Evolutionary conservation across 2,113 vertebrate genomes (phyloP).

Genomic region (Anarhynchus alexandrinus): DNA sequence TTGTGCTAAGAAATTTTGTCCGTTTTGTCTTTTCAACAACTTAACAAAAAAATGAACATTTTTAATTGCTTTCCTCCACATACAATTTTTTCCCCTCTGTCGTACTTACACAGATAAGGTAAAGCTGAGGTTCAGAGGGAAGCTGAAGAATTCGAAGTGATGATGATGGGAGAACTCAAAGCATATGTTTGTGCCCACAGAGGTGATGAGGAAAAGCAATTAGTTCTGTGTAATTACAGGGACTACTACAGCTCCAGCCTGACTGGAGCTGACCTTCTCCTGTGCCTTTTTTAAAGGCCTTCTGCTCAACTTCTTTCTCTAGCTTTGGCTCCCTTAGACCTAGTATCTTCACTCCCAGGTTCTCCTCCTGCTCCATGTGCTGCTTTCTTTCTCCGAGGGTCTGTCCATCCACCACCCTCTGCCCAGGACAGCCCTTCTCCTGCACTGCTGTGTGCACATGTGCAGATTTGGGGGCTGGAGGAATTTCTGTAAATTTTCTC

Average conservation of each 20-base stretch:
- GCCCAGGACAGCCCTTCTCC: background rate
- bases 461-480: background rate
- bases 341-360: background rate
- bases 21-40: background rate
- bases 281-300: background rate
- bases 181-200: fast-evolving
- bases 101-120: background rate
- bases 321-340: background rate
- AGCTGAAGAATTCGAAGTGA: background rate
- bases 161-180: background rate
- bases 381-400: background rate
- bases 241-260: background rate
- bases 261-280: background rate
- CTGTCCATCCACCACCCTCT: background rate
- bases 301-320: background rate
- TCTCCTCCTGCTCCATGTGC: background rate
- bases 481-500: background rate
- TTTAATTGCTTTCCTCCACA: background rate
- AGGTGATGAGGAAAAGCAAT: background rate
- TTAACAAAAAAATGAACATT: background rate
- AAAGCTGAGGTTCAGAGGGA: background rate
- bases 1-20: background rate
- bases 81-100: background rate
- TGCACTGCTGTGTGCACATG: background rate
- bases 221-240: background rate